A percentile compares a stretch with the other conserved stretches of the same genome.
These are phyloP conservation scores for Cyclophora punctaria DNA, from an alignment of 2,888 invertebrate species.

Conservation along the genomic window DNA sequence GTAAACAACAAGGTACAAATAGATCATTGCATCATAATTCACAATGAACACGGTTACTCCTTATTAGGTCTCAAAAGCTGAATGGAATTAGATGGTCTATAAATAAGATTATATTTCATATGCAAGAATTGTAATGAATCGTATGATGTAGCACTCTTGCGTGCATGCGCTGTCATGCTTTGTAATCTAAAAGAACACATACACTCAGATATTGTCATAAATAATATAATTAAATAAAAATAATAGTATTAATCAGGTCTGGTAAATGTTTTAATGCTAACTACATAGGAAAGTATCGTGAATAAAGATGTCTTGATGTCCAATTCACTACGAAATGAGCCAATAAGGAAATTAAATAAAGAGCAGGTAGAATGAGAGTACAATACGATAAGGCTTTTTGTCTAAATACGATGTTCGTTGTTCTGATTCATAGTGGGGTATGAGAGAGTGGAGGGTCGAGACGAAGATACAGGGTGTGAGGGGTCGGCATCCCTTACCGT, in stretches of 20 bases:
- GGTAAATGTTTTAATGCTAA: conserved; percentile 16
- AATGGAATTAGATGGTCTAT: not conserved
- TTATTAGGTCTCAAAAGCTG: no score
- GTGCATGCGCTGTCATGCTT: not conserved
- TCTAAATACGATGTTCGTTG: not conserved
- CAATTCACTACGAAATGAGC: conserved; percentile 40
- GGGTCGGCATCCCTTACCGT: conserved; percentile 78
- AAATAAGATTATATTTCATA: no score
- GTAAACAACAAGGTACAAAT: no score
- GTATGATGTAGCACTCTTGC: not conserved
- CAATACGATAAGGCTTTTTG: no score
- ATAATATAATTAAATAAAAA: conserved; percentile 12
- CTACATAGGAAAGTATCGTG: conserved; percentile 32
- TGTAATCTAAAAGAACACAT: conserved; percentile 47
- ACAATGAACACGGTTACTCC: no score
- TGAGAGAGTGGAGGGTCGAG: conserved; percentile 33
- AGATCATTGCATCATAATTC: no score
- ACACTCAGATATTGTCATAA: conserved; percentile 42
- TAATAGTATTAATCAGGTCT: no score
- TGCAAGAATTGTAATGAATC: no score
- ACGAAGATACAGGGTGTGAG: conserved; percentile 56
- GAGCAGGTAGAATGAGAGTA: conserved; percentile 7
- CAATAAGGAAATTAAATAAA: conserved; percentile 14
- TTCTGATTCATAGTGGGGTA: conserved; percentile 1
- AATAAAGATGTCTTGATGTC: conserved; percentile 51